phyloP scores from a whole-genome alignment of 37 sponge, comb jelly and placozoan species.

The Cladorhizidae sp. region DNA sequence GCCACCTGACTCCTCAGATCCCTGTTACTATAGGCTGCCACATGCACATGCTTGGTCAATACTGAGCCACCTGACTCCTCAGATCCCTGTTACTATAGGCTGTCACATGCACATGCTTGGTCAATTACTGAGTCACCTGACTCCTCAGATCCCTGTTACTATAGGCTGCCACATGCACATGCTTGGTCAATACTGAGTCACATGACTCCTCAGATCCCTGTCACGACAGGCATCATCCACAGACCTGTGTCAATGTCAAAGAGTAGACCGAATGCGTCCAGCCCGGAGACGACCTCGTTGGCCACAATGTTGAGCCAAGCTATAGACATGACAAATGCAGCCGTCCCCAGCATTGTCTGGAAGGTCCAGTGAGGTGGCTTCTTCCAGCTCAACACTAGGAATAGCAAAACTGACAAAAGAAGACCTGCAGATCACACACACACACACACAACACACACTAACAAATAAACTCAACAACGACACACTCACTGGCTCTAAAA shows the following conservation, averaged over 20 bases:
- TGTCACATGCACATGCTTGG: too few species aligned
- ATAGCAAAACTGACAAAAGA: conserved; percentile 18
- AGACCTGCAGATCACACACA: conserved; percentile 23
- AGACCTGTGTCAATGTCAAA: conserved; percentile 80
- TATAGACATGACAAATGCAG: conserved; percentile 84
- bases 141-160: too few species aligned
- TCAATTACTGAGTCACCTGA: too few species aligned
- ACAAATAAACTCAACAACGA: too few species aligned
- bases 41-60: too few species aligned
- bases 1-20: too few species aligned
- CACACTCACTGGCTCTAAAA: not conserved
- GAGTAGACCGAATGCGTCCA: conserved; percentile 72
- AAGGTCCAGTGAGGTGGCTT: conserved; percentile 45
- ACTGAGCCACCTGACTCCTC: too few species aligned
- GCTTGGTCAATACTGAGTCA: too few species aligned
- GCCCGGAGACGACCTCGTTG: conserved; percentile 78
- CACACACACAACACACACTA: not conserved
- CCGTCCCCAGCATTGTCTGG: conserved; percentile 62
- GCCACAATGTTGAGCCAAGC: conserved; percentile 86
- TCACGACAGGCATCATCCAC: not conserved
- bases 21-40: too few species aligned
- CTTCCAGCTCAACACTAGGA: conserved; percentile 5
- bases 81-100: too few species aligned
- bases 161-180: too few species aligned
- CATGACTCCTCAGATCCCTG: not conserved